These are phyloP conservation scores for Lipophrys pholis DNA, from an alignment of 2,113 vertebrate genomes.

Conservation along the genomic window DNA sequence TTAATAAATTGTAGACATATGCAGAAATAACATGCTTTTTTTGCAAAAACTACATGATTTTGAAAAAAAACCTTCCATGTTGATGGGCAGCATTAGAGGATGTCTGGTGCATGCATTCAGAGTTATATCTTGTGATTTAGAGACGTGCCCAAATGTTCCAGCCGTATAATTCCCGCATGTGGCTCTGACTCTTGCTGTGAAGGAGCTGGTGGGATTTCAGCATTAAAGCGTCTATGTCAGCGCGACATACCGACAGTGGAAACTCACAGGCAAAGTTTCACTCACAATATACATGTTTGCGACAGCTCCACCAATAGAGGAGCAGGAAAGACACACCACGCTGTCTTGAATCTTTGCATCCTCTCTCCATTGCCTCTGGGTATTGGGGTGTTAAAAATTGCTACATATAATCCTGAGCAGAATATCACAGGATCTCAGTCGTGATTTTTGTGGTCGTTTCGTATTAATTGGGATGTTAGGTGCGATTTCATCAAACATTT, in stretches of 20 bases:
- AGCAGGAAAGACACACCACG: conserved; percentile 20
- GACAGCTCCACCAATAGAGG: conserved; percentile 49
- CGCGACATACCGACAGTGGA: conserved; percentile 49
- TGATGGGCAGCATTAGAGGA: conserved; percentile 7
- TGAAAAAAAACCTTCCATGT: conserved; percentile 15
- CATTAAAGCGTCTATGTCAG: conserved; percentile 69
- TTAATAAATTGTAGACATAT: conserved; percentile 20
- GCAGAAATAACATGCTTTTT: not conserved
- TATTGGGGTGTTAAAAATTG: conserved; percentile 6
- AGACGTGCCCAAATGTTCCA: conserved; percentile 43
- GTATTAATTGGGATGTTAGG: conserved; percentile 61
- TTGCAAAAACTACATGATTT: conserved; percentile 27
- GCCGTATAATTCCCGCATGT: conserved; percentile 39
- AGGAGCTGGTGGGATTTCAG: conserved; percentile 51
- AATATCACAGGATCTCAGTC: conserved; percentile 39
- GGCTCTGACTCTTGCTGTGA: conserved; percentile 54
- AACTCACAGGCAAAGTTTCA: conserved; percentile 58
- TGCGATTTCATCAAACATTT: conserved; percentile 72
- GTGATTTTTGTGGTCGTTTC: conserved; percentile 35
- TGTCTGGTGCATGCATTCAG: conserved; percentile 11
- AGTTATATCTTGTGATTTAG: conserved; percentile 43
- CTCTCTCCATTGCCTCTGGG: conserved; percentile 29
- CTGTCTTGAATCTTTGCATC: conserved; percentile 32
- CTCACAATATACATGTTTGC: conserved; percentile 30
- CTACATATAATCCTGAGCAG: conserved; percentile 18